Conservation (phyloP, 2,113 vertebrate species). For the Salvelinus namaycush region DNA sequence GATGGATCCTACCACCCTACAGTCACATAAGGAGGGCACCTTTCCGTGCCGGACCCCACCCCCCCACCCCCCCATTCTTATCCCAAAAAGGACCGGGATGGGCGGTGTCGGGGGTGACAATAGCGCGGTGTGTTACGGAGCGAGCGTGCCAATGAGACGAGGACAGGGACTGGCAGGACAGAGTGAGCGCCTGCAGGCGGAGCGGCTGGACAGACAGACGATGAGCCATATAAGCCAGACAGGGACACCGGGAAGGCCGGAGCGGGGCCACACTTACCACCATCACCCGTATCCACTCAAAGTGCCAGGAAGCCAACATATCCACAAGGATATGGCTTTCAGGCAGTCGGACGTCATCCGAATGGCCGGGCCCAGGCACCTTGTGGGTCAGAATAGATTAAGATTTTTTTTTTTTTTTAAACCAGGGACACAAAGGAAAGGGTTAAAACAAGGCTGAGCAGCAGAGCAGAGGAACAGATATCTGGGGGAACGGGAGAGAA, state of each 20-base stretch:
- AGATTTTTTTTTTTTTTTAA: slow-evolving; percentile 40
- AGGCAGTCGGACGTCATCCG: slow-evolving; percentile 69
- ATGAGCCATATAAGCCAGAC: slow-evolving; percentile 37
- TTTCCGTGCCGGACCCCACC: neutral
- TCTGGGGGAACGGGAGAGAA: no score
- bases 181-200: slow-evolving; percentile 49
- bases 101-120: neutral
- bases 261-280: slow-evolving; percentile 74
- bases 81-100: neutral
- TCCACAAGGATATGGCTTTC: slow-evolving; percentile 80
- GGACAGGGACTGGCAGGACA: slow-evolving; percentile 55
- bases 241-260: slow-evolving; percentile 33
- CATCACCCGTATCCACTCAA: slow-evolving; percentile 80
- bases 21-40: neutral
- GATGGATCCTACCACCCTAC: neutral
- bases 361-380: slow-evolving; percentile 74
- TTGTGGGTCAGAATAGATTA: slow-evolving; percentile 77
- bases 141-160: slow-evolving; percentile 25
- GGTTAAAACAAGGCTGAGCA: slow-evolving; percentile 25
- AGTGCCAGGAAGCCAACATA: slow-evolving; percentile 83
- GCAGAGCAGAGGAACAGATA: no score
- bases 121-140: neutral
- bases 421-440: slow-evolving; percentile 44
- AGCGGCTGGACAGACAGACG: slow-evolving; percentile 60
- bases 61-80: neutral